A percentile compares a stretch with the other conserved stretches of the same genome.
These are phyloP conservation scores for Scaptomyza cyrtandrae DNA, from an alignment of 2,888 invertebrate species.

Conservation along the genomic window DNA sequence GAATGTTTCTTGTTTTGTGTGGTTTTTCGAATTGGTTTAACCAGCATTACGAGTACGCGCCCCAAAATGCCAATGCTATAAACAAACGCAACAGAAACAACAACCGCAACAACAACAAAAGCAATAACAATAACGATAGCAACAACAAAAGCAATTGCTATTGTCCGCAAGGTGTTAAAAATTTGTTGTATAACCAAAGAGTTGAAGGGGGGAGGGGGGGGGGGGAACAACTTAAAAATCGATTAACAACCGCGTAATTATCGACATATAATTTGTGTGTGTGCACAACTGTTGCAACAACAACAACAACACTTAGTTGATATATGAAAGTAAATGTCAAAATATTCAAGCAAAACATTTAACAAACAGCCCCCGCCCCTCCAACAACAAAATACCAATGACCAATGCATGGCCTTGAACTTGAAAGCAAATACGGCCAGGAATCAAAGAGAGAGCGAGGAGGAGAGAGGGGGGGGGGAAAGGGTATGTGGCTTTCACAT, in stretches of 20 bases:
- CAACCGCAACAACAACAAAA: neutral
- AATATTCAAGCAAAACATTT: slow-evolving; percentile 32
- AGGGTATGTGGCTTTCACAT: slow-evolving; percentile 33
- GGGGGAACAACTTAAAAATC: slow-evolving; percentile 70
- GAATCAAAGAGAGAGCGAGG: too few relatives aligned
- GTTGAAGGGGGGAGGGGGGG: too few relatives aligned
- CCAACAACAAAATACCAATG: slow-evolving; percentile 48
- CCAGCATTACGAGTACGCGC: slow-evolving; percentile 45
- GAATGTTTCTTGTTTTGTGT: slow-evolving; percentile 8
- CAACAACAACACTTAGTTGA: slow-evolving; percentile 43
- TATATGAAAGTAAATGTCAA: slow-evolving; percentile 65
- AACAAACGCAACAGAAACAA: slow-evolving; percentile 24
- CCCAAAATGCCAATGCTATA: slow-evolving; percentile 61
- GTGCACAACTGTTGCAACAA: slow-evolving; percentile 68
- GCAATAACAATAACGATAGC: neutral
- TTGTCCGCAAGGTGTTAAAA: slow-evolving; percentile 75
- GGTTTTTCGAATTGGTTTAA: slow-evolving; percentile 52
- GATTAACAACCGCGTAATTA: slow-evolving; percentile 74
- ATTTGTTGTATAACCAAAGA: slow-evolving; percentile 55
- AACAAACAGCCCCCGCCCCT: slow-evolving; percentile 1
- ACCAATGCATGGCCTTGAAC: slow-evolving; percentile 67
- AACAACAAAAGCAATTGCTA: slow-evolving; percentile 39
- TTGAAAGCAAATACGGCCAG: slow-evolving; percentile 39
- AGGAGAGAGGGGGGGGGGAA: too few relatives aligned
- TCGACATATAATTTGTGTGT: slow-evolving; percentile 66